phyloP scores from a whole-genome alignment of 2,113 vertebrate species.

The Triplophysa tibetana region DNA sequence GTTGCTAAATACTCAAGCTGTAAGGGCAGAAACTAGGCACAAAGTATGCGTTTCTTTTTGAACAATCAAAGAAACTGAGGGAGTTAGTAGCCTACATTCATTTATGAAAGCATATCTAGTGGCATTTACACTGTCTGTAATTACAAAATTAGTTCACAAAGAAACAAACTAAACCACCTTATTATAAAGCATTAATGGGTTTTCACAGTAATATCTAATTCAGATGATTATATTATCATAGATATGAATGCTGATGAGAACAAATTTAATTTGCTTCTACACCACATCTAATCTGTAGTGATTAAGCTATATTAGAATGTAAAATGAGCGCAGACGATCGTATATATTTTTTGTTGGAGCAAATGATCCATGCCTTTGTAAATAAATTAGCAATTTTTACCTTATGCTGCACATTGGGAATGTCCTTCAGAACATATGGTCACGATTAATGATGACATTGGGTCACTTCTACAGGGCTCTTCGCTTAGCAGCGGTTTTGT shows the following conservation, averaged over 20 bases:
- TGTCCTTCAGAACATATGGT: slow-evolving; percentile 23
- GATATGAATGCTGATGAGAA: slow-evolving; percentile 39
- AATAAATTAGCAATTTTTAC: slow-evolving; percentile 6
- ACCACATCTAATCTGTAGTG: slow-evolving; percentile 47
- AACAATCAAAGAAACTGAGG: not conserved
- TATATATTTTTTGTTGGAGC: not conserved
- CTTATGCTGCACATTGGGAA: slow-evolving; percentile 10
- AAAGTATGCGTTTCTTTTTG: not conserved
- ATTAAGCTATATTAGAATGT: slow-evolving; percentile 43
- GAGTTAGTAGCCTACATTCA: not conserved
- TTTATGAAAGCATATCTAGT: not conserved
- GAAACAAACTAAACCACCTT: slow-evolving; percentile 17
- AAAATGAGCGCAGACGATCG: slow-evolving; percentile 32
- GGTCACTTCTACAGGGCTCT: slow-evolving; percentile 21
- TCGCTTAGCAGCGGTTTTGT: slow-evolving; percentile 35
- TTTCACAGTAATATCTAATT: slow-evolving; percentile 37
- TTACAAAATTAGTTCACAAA: slow-evolving; percentile 17
- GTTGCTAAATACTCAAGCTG: not conserved
- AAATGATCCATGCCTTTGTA: slow-evolving; percentile 27
- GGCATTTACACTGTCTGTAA: not conserved
- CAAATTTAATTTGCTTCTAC: slow-evolving; percentile 49
- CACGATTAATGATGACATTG: slow-evolving; percentile 10
- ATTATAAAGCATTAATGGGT: slow-evolving; percentile 28
- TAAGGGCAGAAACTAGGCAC: not conserved
- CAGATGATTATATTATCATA: slow-evolving; percentile 45